Conservation (phyloP, 1,140 invertebrate species). For the Cyrtorhinus lividipennis region DNA sequence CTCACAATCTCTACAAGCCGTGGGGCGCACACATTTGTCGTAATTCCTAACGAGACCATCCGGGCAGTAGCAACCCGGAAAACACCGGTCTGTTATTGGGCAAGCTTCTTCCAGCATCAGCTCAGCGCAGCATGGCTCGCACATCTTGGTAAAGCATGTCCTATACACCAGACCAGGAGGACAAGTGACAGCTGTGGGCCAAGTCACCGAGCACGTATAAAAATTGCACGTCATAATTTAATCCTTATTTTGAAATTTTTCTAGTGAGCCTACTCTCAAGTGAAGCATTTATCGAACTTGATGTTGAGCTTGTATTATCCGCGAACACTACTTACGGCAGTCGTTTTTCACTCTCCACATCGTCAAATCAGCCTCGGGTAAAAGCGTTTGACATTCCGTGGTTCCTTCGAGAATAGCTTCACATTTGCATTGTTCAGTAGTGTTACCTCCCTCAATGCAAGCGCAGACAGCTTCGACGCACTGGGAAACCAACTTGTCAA, state of each 20-base stretch:
- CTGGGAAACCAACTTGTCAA: slow-evolving; percentile 49
- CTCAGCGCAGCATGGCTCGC: slow-evolving; percentile 55
- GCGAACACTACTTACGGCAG: slow-evolving; percentile 52
- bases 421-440: slow-evolving; percentile 47
- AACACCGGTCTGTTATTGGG: slow-evolving; percentile 47
- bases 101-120: slow-evolving; percentile 42
- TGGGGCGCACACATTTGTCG: slow-evolving; percentile 49
- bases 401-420: slow-evolving; percentile 48
- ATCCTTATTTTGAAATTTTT: too few species aligned
- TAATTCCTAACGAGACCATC: slow-evolving; percentile 54
- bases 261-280: too few species aligned
- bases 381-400: slow-evolving; percentile 48
- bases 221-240: too few species aligned
- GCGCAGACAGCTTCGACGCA: slow-evolving; percentile 59
- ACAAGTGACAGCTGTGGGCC: slow-evolving; percentile 53
- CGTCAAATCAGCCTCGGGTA: slow-evolving; percentile 42
- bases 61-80: slow-evolving; percentile 71
- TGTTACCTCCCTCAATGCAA: slow-evolving; percentile 37
- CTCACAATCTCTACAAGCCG: slow-evolving; percentile 60
- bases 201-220: too few species aligned
- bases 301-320: too few species aligned
- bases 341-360: slow-evolving; percentile 54
- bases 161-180: slow-evolving; percentile 55
- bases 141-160: slow-evolving; percentile 57
- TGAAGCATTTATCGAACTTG: too few species aligned